Percentiles rank a stretch among this genome's conserved stretches.
phyloP scores from a whole-genome alignment of 2,113 vertebrate genomes.

The Morone chrysops region DNA sequence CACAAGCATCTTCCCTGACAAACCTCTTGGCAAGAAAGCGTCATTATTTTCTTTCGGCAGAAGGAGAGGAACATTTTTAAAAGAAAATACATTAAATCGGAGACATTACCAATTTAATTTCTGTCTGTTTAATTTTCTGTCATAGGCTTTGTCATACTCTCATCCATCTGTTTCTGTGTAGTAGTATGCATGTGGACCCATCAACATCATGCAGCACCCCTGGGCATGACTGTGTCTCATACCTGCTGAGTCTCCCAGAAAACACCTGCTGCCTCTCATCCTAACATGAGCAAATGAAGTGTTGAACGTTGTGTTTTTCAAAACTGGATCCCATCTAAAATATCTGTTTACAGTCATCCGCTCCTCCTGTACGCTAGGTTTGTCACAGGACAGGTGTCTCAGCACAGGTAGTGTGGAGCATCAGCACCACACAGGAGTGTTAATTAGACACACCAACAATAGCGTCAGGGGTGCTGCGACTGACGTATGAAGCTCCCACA shows the following conservation, averaged over 20 bases:
- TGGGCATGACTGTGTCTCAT: slow-evolving; percentile 57
- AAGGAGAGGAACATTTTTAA: slow-evolving; percentile 56
- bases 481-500: slow-evolving; percentile 68
- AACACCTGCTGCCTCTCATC: slow-evolving; percentile 68
- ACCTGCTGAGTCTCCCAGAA: slow-evolving; percentile 59
- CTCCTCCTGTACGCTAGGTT: slow-evolving; percentile 39
- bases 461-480: slow-evolving; percentile 61
- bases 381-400: slow-evolving; percentile 76
- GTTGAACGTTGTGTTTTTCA: slow-evolving; percentile 19
- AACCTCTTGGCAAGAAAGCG: slow-evolving; percentile 64
- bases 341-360: slow-evolving; percentile 55
- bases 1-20: slow-evolving; percentile 56
- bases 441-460: slow-evolving; percentile 81
- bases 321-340: slow-evolving; percentile 37
- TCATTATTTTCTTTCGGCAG: slow-evolving; percentile 63
- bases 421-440: slow-evolving; percentile 77
- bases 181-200: slow-evolving; percentile 63
- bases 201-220: slow-evolving; percentile 59
- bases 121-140: slow-evolving; percentile 67
- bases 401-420: slow-evolving; percentile 66
- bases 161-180: slow-evolving; percentile 70
- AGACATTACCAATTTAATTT: slow-evolving; percentile 68
- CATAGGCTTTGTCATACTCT: slow-evolving; percentile 63
- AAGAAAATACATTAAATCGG: slow-evolving; percentile 64
- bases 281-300: slow-evolving; percentile 53